phyloP scores from a whole-genome alignment of 2,113 vertebrate genomes.

The Willisornis vidua region DNA sequence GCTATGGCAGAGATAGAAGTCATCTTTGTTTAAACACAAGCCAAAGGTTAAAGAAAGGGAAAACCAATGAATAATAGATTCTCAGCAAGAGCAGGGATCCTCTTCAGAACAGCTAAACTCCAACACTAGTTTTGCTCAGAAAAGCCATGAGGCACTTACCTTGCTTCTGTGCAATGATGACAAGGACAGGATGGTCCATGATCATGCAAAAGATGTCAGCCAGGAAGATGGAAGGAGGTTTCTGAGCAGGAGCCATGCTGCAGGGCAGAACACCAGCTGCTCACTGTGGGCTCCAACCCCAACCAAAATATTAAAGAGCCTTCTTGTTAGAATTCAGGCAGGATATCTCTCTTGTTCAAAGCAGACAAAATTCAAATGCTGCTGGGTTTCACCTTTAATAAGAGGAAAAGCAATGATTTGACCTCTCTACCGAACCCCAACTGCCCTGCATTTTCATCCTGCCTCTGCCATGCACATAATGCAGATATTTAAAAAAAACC shows the following conservation, averaged over 20 bases:
- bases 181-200: background rate
- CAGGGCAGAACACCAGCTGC: background rate
- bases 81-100: background rate
- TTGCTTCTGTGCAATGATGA: background rate
- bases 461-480: background rate
- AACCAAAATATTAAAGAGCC: background rate
- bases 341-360: background rate
- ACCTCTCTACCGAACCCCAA: background rate
- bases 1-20: background rate
- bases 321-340: background rate
- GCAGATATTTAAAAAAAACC: too few relatives aligned
- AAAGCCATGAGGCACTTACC: background rate
- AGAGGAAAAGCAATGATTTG: background rate
- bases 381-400: background rate
- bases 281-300: background rate
- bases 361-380: background rate
- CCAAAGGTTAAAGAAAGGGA: background rate
- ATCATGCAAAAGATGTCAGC: background rate
- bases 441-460: background rate
- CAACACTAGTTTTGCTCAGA: background rate
- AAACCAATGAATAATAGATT: background rate
- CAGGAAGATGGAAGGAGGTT: rapidly evolving
- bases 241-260: background rate
- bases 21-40: background rate
- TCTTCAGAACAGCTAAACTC: background rate